Base-by-base conservation (phyloP, 2,888 invertebrate species). In the Hyalella azteca region DNA sequence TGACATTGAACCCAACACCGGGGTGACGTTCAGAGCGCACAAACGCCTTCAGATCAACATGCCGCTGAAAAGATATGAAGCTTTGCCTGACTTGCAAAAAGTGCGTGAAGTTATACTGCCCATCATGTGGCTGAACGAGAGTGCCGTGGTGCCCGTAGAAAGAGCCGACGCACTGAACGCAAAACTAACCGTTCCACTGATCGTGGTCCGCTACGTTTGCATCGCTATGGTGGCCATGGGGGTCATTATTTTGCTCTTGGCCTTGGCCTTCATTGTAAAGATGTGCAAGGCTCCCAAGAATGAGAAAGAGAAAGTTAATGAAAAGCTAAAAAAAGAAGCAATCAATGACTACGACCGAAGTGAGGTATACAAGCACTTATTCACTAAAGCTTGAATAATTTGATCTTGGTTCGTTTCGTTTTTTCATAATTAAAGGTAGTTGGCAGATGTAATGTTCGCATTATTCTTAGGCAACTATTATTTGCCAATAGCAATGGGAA, bases 31-130 rank as follows among this genome's bases (percentile, higher is more conserved):
- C 78, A 79, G 82, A 13, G 84, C 81, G 0, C 82, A 81, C 45
- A 84, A 84, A 48, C 66, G 81, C 11, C 81, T 84, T 19, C 84
- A 84, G 75, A 77, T 84, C 29, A 84, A 81, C 78, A 76, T 84
- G 49, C 78, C 78, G 0, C 49, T 83, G 3, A 45, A 49, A 22
- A 81, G 54, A 7, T 84, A 84, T 40, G 66, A 75, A 32, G 36
- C 77, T 19, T 41, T 83, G 0, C 83, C 83, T 11, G 22, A 75
- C 29, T 77, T 82, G 40, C 32, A 60, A 19, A 48, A 48, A 26
- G 81, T 83, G n/a, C 81, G 76, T 1, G 79, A 82, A 19, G 81
- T 83, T n/a, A 77, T 83, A 60, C 29, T 83, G 15, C 83, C 83
- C 2, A 73, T 83, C 19, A 40, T 83, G 40, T 83, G 83, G 83